phyloP scores from a whole-genome alignment of 2,888 invertebrate species.

The Drosophila barbarae region DNA sequence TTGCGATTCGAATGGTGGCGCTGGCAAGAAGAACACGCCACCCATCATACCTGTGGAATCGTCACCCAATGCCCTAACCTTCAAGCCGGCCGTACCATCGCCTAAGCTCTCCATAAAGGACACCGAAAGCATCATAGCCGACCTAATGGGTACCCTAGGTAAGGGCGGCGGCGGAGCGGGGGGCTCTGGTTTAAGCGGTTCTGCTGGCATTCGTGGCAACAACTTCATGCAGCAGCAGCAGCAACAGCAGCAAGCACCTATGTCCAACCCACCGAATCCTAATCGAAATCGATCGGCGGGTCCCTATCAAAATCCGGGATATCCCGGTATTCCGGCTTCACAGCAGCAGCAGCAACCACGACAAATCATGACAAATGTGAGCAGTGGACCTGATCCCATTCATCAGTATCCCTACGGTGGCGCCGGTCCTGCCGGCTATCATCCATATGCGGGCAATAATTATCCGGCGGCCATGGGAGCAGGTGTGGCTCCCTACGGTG shows the following conservation, averaged over 20 bases:
- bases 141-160: slow-evolving; percentile 82
- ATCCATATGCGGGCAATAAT: slow-evolving; percentile 23
- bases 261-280: background rate
- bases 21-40: slow-evolving; percentile 15
- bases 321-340: background rate
- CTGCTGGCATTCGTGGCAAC: slow-evolving; percentile 9
- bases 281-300: slow-evolving; percentile 1
- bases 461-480: slow-evolving; percentile 4
- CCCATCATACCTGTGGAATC: slow-evolving; percentile 49
- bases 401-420: slow-evolving; percentile 11
- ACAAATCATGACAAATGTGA: slow-evolving; percentile 4
- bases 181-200: background rate
- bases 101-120: slow-evolving; percentile 78
- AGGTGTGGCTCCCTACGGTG: background rate
- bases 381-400: slow-evolving; percentile 17
- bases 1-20: slow-evolving; percentile 51
- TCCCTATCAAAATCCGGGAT: slow-evolving; percentile 13
- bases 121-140: slow-evolving; percentile 83
- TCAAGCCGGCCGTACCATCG: slow-evolving; percentile 65
- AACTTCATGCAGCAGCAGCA: slow-evolving; percentile 39
- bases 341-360: slow-evolving; percentile 14
- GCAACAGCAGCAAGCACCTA: background rate
- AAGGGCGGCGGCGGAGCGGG: slow-evolving; percentile 20
- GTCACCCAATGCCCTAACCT: slow-evolving; percentile 67
- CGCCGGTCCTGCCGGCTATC: slow-evolving; percentile 6